A percentile compares a stretch with the other conserved stretches of the same genome.
These are phyloP conservation scores for Margaritifera margaritifera DNA, from an alignment of 2,888 invertebrate species.

Conservation along the genomic window DNA sequence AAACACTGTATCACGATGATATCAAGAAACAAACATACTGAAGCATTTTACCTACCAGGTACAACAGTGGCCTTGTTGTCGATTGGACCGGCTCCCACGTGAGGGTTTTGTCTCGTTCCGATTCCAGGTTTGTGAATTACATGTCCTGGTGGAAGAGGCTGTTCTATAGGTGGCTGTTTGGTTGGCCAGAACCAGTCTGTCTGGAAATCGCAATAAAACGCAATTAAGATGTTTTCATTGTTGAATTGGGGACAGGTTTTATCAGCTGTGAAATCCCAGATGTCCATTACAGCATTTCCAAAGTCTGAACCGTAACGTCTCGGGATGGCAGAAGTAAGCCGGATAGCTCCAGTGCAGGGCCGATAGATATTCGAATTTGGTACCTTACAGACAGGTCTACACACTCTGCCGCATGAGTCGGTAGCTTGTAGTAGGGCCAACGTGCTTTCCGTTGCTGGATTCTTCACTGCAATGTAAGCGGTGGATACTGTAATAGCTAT, in stretches of 20 bases:
- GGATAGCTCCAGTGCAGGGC: conserved; percentile 55
- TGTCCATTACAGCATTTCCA: conserved; percentile 51
- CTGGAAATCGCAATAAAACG: conserved; percentile 63
- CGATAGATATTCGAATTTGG: conserved; percentile 41
- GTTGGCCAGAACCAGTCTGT: conserved; percentile 47
- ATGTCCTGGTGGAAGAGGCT: not conserved
- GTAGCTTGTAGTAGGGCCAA: conserved; percentile 52
- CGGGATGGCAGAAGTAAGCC: conserved; percentile 41
- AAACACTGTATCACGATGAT: too few relatives aligned
- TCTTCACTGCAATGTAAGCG: conserved; percentile 54
- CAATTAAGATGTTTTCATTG: conserved; percentile 49
- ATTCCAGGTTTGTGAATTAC: conserved; percentile 8
- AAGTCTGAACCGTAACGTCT: conserved; percentile 50
- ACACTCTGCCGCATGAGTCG: conserved; percentile 61
- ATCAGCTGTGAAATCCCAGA: conserved; percentile 51
- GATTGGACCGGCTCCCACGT: conserved; percentile 13
- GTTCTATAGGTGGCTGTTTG: conserved; percentile 10
- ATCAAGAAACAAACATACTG: too few relatives aligned
- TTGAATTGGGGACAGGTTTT: conserved; percentile 49
- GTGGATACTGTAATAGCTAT: conserved; percentile 55
- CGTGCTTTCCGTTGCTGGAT: conserved; percentile 30
- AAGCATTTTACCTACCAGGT: too few relatives aligned
- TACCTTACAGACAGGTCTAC: conserved; percentile 57
- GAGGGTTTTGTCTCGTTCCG: conserved; percentile 10
- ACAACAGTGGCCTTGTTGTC: not conserved